Conservation (phyloP, 2,888 invertebrate species). For the Diarsia mendica region DNA sequence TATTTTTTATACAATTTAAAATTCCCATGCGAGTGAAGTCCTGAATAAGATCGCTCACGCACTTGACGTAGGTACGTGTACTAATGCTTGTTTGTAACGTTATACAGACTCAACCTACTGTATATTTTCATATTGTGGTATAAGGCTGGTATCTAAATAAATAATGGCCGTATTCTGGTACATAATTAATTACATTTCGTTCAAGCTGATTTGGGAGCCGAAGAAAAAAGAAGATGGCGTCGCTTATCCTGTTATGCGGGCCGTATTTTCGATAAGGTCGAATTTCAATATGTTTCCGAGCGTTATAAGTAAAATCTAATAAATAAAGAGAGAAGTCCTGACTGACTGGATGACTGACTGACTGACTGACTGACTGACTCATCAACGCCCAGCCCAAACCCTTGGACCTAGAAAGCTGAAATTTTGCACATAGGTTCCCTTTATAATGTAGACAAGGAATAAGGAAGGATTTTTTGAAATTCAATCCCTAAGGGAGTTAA, state of each 20-base stretch:
- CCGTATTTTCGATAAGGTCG: slow-evolving; percentile 3
- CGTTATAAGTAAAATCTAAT: background rate
- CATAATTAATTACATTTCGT: slow-evolving; percentile 58
- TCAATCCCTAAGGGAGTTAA: too few relatives aligned
- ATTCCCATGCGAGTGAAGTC: background rate
- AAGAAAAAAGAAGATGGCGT: slow-evolving; percentile 22
- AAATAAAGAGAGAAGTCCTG: too few relatives aligned
- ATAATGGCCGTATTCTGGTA: slow-evolving; percentile 51
- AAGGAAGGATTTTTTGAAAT: too few relatives aligned
- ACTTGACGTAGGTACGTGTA: background rate
- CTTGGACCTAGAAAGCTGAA: too few relatives aligned
- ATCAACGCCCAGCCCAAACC: too few relatives aligned
- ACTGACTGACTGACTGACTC: too few relatives aligned
- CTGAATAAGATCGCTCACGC: background rate
- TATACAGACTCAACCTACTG: background rate
- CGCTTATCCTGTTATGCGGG: slow-evolving; percentile 25
- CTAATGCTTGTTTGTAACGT: background rate
- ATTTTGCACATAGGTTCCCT: too few relatives aligned
- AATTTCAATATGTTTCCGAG: background rate
- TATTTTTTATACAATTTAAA: too few relatives aligned
- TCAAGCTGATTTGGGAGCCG: slow-evolving; percentile 34
- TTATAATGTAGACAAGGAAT: too few relatives aligned
- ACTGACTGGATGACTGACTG: too few relatives aligned
- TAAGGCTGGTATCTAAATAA: slow-evolving; percentile 37
- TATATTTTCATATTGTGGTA: background rate